Base-by-base conservation (phyloP, 2,113 vertebrate species). In the Otus sunia region DNA sequence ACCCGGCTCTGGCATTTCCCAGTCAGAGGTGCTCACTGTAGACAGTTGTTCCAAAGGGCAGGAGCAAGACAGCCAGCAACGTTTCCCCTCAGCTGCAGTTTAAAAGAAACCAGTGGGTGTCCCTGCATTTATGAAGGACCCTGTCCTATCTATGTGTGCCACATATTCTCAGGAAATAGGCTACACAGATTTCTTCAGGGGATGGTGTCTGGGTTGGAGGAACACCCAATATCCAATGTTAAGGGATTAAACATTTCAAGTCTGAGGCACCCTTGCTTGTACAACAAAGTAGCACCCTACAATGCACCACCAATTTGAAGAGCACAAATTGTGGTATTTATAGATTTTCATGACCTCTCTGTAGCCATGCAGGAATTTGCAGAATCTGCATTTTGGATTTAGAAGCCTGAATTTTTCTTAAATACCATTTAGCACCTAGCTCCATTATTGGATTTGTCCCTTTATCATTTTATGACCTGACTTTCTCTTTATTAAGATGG, bases 191-290 rank as follows among this genome's bases (percentile, higher is more conserved):
- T 81, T 74, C 36, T 50, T 45, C 64, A 45, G 45, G 69, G 21
- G 21, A 55, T 4, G 11, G 22, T 1, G 11, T 45, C 60, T 45
- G 16, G 9, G 18, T 21, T 88, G 52, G 15, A 78, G 75, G 52
- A 82, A 63, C 26, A 55, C 0, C 0, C 7, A 15, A 4, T 68
- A 75, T 43, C 37, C 11, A 12, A 0, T 26, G 25, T 68, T 60
- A 43, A 22, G 15, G 47, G 20, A 62, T 88, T 85, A 53, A 92
- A 77, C 14, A 17, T 72, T 76, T 59, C n/a, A 64, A 79, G 8
- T 45, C 37, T 76, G 47, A 75, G 43, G 22, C 47, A 55, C 9
- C 11, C 9, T 78, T 59, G 7, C 22, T 74, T 64, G 27, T 55
- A 39, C 26, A 47, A 66, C 92, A 37, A 10, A 13, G n/a, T 34